Evolutionary conservation across 2,113 vertebrate genomes (phyloP).

Genomic region (Delphinapterus leucas): DNA sequence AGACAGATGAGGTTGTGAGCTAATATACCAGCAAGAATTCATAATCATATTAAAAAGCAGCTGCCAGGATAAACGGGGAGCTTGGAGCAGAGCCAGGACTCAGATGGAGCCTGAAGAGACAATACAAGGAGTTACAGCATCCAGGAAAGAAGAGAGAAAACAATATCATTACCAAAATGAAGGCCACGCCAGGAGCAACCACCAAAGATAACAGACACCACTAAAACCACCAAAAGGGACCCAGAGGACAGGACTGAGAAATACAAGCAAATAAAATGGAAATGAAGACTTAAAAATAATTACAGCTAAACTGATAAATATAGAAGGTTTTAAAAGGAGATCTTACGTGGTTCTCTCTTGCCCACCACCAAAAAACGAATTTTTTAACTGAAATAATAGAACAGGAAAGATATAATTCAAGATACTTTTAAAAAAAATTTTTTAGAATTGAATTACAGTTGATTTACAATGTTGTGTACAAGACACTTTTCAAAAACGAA

Average conservation of each 20-base stretch:
- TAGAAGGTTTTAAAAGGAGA: background rate
- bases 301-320: background rate
- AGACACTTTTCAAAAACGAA: background rate
- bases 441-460: no score
- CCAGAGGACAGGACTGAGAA: background rate
- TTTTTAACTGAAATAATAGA: background rate
- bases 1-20: background rate
- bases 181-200: background rate
- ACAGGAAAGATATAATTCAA: background rate
- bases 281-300: background rate
- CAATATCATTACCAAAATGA: background rate
- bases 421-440: background rate
- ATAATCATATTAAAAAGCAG: background rate
- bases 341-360: background rate
- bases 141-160: background rate
- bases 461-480: no score
- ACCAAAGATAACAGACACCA: background rate
- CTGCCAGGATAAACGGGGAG: background rate
- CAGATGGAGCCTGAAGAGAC: background rate
- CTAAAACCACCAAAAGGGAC: background rate
- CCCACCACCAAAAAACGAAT: background rate
- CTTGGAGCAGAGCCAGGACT: background rate
- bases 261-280: background rate
- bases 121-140: background rate
- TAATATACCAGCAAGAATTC: background rate